Conservation (phyloP, 2,888 invertebrate genomes). For the Ectobius pallidus region DNA sequence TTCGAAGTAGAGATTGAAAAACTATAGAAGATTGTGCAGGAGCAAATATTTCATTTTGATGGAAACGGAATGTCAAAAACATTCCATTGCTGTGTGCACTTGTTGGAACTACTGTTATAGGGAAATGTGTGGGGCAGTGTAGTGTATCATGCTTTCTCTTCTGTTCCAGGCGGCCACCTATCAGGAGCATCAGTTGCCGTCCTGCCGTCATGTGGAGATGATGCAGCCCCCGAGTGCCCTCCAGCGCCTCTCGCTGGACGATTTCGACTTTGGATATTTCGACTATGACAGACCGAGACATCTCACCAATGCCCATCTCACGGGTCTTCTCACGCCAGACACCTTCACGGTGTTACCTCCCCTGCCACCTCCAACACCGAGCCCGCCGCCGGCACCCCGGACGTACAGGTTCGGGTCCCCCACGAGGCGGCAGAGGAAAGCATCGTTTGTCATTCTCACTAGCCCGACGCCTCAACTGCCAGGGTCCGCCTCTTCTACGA, state of each 20-base stretch:
- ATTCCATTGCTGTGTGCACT: background rate
- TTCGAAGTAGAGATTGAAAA: too few species aligned
- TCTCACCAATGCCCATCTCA: background rate
- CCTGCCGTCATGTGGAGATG: background rate
- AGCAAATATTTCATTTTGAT: too few species aligned
- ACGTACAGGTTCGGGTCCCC: slow-evolving; percentile 37
- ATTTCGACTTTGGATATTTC: slow-evolving; percentile 5
- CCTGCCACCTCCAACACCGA: slow-evolving; percentile 44
- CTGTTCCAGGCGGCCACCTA: background rate
- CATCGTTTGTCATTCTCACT: slow-evolving; percentile 72
- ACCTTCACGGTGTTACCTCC: slow-evolving; percentile 45
- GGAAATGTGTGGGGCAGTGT: background rate
- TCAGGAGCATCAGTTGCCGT: background rate
- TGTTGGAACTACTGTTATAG: background rate
- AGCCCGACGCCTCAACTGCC: slow-evolving; percentile 60
- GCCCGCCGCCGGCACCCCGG: slow-evolving; percentile 44
- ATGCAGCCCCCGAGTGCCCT: slow-evolving; percentile 18
- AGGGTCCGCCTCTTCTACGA: slow-evolving; percentile 50
- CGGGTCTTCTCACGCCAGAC: slow-evolving; percentile 26
- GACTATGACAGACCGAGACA: background rate
- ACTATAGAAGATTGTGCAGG: too few species aligned
- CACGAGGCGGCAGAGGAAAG: slow-evolving; percentile 44
- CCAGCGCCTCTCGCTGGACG: background rate
- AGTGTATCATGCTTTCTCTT: background rate
- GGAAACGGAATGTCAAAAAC: too few species aligned